Conservation (phyloP, 2,113 vertebrate species). For the Herpetotheres cachinnans region DNA sequence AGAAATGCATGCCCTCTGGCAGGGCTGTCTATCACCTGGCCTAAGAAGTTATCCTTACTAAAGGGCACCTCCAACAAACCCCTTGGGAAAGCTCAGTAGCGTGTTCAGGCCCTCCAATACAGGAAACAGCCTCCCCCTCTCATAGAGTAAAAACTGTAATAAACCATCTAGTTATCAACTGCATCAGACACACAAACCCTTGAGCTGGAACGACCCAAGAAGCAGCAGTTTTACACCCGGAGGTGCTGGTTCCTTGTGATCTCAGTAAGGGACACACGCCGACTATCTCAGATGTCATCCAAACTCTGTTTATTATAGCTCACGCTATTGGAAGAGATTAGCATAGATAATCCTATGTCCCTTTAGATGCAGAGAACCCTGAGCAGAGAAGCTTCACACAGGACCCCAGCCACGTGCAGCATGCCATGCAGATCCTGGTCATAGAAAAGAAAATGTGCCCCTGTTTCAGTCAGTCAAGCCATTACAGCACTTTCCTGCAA, state of each 20-base stretch:
- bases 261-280: neutral
- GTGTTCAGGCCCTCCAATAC: neutral
- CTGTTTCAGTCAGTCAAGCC: neutral
- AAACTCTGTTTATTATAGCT: neutral
- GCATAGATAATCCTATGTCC: neutral
- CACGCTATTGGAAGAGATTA: neutral
- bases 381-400: neutral
- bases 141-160: neutral
- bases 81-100: neutral
- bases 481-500: neutral
- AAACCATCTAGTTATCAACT: neutral
- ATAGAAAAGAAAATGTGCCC: neutral
- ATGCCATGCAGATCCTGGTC: neutral
- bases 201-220: neutral
- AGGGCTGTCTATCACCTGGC: neutral
- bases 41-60: neutral
- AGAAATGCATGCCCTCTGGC: neutral
- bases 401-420: neutral
- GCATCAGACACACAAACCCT: neutral
- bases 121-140: neutral
- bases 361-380: neutral
- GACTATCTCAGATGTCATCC: too few species aligned
- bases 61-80: accelerated
- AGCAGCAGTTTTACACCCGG: neutral
- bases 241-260: neutral